Base-by-base conservation (phyloP, 2,113 vertebrate genomes). In the Xenopus borealis region DNA sequence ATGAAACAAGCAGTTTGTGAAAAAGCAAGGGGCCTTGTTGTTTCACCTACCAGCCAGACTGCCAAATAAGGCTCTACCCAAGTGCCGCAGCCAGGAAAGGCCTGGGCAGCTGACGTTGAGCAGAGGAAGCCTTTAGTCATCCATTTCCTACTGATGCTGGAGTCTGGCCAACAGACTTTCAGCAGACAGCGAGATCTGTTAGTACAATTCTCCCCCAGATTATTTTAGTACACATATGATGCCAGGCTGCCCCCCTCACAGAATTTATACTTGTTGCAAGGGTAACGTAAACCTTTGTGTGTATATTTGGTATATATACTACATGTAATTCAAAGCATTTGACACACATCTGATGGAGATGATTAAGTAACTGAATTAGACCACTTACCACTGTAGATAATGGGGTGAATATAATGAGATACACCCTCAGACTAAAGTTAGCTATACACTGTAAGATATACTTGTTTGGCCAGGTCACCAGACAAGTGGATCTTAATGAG, bases 121-220 rank as follows among this genome's bases (percentile, higher is more conserved):
- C 80, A 80, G 80, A 86, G 93, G 93, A 95, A 95, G 92, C 79
- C 81, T 93, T 96, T 94, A 96, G 92, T 98, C 96, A 96, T 83
- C 79, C 71, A 87, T 85, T 83, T 94, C 92, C 94, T 92, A 91
- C 85, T 79, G 40, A 85, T 80, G 74, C 82, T 89, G 86, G 85
- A 87, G 78, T 68, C 40, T 78, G 78, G 87, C 92, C 92, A 92
- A 82, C 52, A 81, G 68, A 67, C 86, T 80, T 74, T 45, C 76
- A 81, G 83, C 77, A 78, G 46, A 76, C 82, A 83, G 30, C 66
- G 70, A 75, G 68, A 16, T 82, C 78, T 14, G 10, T n/a, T 4
- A 11, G 13, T 12, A 18, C 3, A n/a, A 20, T 7, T 40, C 20
- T 5, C 2, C 19, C 16, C n/a, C 30, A 12, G 55, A 58, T 10